Evolutionary conservation across 2,113 vertebrate species (phyloP), one percentile per base, ranked within the genome.

Genomic region (Vicugna pacos): DNA sequence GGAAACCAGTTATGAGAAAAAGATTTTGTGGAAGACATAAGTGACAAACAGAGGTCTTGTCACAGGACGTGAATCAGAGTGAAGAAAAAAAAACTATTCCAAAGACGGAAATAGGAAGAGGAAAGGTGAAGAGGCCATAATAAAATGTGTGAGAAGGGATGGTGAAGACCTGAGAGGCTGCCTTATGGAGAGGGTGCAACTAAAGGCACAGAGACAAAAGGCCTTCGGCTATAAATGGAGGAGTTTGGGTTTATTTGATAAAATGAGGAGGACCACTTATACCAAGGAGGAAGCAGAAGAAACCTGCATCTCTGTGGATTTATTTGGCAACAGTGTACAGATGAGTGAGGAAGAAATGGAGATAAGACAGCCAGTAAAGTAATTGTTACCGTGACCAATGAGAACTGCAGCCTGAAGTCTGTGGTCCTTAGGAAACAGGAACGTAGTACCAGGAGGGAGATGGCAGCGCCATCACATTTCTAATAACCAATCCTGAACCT

Each of bases 311-410:
- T 58, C 24, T 28, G 77, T 6, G 1, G 32, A 42, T 56, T 72
- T 32, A 42, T 72, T 56, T 62, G 65, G 30, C 83, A 76, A 20
- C 8, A n/a, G 22, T 48, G 6, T 8, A 14, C 16, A 35, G 86
- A 7, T 16, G 8, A 35, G 13, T 9, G 28, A 56, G 20, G 19
- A 32, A 5, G 10, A 48, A 54, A 42, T 46, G 76, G 48, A 87
- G 80, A 62, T 5, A 48, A 22, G n/a, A 65, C 2, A 3, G 56
- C 26, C 11, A 54, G 22, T 4, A 56, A 35, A 35, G 32, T 30
- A 28, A 20, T 17, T 42, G 1, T 13, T 16, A 60, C 1, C 32
- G 9, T 1, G 12, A 77, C 26, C 58, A 58, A 0, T 30, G 38
- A 60, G 28, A 65, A 82, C 0, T 16, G n/a, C 48, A 54, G 32